Evolutionary conservation across 1,140 invertebrate genomes (phyloP).

Genomic region (Drosophila melanica): DNA sequence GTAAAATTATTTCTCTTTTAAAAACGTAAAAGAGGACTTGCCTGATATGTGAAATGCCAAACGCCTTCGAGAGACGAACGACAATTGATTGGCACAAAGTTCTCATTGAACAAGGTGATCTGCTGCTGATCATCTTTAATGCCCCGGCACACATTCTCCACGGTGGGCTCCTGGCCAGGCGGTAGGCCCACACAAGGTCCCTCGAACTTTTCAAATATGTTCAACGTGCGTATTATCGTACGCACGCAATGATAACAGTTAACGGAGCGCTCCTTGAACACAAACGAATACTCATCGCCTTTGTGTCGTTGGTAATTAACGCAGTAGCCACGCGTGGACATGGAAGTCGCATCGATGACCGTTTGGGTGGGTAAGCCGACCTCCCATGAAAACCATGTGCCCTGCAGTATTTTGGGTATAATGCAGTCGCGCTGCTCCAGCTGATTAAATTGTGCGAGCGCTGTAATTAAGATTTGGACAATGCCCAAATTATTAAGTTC

Average conservation of each 20-base stretch:
- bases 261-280: conserved; percentile 87
- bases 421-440: conserved; percentile 83
- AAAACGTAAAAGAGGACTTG: conserved; percentile 54
- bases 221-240: conserved; percentile 93
- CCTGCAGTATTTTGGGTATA: conserved; percentile 91
- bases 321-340: conserved; percentile 90
- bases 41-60: conserved; percentile 97
- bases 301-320: conserved; percentile 89
- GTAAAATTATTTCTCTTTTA: conserved; percentile 1
- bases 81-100: conserved; percentile 96
- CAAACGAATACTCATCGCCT: conserved; percentile 93
- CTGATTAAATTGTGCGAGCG: conserved; percentile 56
- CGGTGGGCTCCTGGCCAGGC: conserved; percentile 87
- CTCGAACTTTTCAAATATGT: conserved; percentile 95
- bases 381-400: conserved; percentile 96
- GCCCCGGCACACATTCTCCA: conserved; percentile 90
- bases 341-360: conserved; percentile 90
- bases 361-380: conserved; percentile 92
- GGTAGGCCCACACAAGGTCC: conserved; percentile 89
- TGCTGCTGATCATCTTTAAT: conserved; percentile 91
- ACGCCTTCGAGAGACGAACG: conserved; percentile 96
- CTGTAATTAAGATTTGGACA: conserved; percentile 38
- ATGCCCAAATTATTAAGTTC: conserved; percentile 17
- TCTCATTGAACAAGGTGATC: conserved; percentile 94
- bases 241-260: conserved; percentile 94